phyloP scores from a whole-genome alignment of 2,113 vertebrate genomes.

The Oxyruncus cristatus region DNA sequence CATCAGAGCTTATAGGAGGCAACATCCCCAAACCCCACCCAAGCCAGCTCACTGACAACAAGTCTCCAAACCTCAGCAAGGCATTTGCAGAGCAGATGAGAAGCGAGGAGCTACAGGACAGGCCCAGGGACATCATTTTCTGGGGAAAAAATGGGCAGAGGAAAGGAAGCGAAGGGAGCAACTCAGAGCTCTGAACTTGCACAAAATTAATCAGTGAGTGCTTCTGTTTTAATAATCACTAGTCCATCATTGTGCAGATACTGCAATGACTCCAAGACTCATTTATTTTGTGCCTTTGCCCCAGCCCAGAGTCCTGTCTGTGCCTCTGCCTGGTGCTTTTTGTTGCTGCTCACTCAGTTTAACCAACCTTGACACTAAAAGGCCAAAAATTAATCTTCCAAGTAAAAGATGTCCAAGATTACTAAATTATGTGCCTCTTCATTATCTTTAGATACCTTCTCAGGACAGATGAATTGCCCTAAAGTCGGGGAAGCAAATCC shows the following conservation, averaged over 20 bases:
- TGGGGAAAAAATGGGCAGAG: neutral
- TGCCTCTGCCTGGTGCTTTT: neutral
- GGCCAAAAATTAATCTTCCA: constrained; percentile 69
- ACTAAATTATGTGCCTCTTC: constrained; percentile 61
- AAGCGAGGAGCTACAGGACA: neutral
- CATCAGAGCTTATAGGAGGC: neutral
- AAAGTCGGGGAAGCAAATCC: constrained; percentile 58
- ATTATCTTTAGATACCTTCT: constrained; percentile 55
- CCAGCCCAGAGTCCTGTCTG: constrained; percentile 38
- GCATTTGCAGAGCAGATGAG: neutral
- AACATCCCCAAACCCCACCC: rapidly evolving
- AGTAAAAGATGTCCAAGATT: constrained; percentile 53
- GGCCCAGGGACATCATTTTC: neutral
- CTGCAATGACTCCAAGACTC: constrained; percentile 12
- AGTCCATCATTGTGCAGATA: constrained; percentile 33
- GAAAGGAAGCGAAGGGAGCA: neutral
- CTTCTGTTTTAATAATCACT: constrained; percentile 67
- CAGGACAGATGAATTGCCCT: constrained; percentile 55
- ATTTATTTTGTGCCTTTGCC: neutral
- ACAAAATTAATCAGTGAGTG: neutral
- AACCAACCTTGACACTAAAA: constrained; percentile 62
- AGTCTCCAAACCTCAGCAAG: neutral
- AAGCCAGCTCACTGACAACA: neutral
- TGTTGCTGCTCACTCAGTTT: constrained; percentile 37
- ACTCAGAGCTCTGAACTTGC: neutral